Evolutionary conservation across 2,888 invertebrate species (phyloP).

Genomic region (Listrodromus nycthemerus): DNA sequence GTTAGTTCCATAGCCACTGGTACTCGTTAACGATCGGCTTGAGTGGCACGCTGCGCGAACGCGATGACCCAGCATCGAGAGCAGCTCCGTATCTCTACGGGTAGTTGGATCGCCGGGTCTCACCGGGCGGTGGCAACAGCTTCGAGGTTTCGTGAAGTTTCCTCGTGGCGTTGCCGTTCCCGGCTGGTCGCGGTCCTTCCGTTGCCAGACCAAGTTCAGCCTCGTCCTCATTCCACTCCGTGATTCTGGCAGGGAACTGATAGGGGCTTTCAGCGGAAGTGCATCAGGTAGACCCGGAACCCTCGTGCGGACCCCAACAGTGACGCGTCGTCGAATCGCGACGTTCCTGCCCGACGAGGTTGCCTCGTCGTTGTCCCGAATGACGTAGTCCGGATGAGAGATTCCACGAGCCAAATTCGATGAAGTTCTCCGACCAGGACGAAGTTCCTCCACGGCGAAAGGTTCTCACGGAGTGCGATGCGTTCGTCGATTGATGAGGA

Average conservation of each 20-base stretch:
- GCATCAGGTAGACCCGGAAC: constrained; percentile 31
- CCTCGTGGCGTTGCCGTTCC: constrained; percentile 6
- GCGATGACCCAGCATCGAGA: constrained; percentile 53
- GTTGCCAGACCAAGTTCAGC: constrained; percentile 33
- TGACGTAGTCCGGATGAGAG: background rate
- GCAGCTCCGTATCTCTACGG: constrained; percentile 35
- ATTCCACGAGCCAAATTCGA: background rate
- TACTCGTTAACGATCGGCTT: constrained; percentile 57
- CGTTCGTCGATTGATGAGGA: background rate
- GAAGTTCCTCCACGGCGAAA: too few species aligned
- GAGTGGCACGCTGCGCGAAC: constrained; percentile 53
- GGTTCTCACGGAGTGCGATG: too few species aligned
- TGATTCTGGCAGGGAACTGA: constrained; percentile 55
- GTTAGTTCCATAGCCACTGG: constrained; percentile 52
- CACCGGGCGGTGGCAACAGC: constrained; percentile 52
- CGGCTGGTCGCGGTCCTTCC: constrained; percentile 39
- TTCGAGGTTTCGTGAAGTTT: constrained; percentile 60
- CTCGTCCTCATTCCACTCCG: constrained; percentile 49
- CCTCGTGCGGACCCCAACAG: constrained; percentile 3
- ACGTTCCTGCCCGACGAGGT: background rate
- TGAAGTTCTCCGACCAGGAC: too few species aligned
- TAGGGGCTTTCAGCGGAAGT: constrained; percentile 50
- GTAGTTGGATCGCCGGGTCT: constrained; percentile 34
- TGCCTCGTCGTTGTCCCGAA: background rate
- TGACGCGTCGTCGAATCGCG: constrained; percentile 42